Evolutionary conservation across 2,888 invertebrate species (phyloP).

Genomic region (Lasioglossum morio): DNA sequence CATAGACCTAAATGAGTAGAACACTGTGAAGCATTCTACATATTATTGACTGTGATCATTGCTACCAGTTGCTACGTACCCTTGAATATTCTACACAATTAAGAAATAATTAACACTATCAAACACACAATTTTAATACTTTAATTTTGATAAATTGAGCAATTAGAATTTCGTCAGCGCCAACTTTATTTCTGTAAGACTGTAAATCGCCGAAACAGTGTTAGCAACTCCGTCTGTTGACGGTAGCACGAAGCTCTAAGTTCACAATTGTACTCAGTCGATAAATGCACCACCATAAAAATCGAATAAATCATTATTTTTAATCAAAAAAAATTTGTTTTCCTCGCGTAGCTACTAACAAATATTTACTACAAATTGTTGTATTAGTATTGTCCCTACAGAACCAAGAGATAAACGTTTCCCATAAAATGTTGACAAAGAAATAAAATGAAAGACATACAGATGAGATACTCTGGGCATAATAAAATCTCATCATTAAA

Average conservation of each 20-base stretch:
- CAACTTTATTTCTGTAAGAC: conserved; percentile 5
- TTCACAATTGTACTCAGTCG: not conserved
- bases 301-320: not conserved
- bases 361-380: not conserved
- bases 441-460: not conserved
- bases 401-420: not conserved
- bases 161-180: not conserved
- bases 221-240: conserved; percentile 18
- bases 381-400: not conserved
- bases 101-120: not conserved
- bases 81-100: not conserved
- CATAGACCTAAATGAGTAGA: not conserved
- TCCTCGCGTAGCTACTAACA: not conserved
- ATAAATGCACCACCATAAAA: not conserved
- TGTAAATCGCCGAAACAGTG: conserved; percentile 14
- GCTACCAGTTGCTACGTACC: not conserved
- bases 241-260: not conserved
- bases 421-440: not conserved
- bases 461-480: too few relatives aligned
- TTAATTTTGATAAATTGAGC: not conserved
- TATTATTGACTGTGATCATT: not conserved
- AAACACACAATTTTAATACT: not conserved
- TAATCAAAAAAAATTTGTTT: not conserved
- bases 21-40: not conserved
- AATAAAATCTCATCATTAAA: too few relatives aligned